Conservation (phyloP, 2,888 invertebrate species). For the Unio pictorum region DNA sequence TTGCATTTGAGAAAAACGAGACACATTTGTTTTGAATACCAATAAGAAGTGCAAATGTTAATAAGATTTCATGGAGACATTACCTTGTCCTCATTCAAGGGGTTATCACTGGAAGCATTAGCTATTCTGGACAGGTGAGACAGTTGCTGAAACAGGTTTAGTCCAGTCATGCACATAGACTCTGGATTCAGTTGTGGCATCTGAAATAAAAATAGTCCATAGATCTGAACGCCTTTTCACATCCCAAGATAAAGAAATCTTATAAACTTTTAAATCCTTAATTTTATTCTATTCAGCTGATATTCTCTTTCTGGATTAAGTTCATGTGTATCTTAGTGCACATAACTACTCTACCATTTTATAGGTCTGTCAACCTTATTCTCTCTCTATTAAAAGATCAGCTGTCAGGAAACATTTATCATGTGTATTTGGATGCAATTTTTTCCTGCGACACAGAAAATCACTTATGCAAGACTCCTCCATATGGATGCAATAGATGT, state of each 20-base stretch:
- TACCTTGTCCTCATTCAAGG: conserved; percentile 74
- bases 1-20: neutral
- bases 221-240: neutral
- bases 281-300: neutral
- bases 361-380: too few relatives aligned
- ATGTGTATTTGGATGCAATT: too few relatives aligned
- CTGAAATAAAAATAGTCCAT: conserved; percentile 44
- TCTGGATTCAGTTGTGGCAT: conserved; percentile 90
- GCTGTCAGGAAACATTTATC: too few relatives aligned
- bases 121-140: conserved; percentile 83
- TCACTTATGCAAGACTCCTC: too few relatives aligned
- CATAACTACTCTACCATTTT: too few relatives aligned
- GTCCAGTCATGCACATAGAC: conserved; percentile 91
- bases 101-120: conserved; percentile 79
- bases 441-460: too few relatives aligned
- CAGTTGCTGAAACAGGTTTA: conserved; percentile 91
- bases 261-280: neutral
- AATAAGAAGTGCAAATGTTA: neutral
- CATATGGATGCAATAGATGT: too few relatives aligned
- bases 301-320: neutral
- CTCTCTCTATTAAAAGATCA: too few relatives aligned
- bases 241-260: too few relatives aligned
- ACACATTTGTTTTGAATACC: neutral
- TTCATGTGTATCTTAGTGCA: too few relatives aligned
- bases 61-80: neutral